A percentile compares a stretch with the other conserved stretches of the same genome.
Evolutionary conservation across 2,888 invertebrate species (phyloP).

Genomic region (Anaspis maculata): DNA sequence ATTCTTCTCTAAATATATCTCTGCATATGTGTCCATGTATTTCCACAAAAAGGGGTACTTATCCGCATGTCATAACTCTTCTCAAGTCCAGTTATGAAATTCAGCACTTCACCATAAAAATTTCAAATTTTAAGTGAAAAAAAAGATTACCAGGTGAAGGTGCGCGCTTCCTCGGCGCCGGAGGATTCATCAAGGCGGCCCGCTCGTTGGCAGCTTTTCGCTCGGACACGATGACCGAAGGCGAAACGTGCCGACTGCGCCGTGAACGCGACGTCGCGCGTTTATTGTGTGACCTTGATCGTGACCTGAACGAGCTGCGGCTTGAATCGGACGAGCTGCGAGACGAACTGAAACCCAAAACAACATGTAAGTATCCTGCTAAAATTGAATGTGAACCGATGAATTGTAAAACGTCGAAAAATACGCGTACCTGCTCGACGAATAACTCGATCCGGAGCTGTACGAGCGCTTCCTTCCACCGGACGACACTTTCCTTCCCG

Average conservation of each 20-base stretch:
- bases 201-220: conserved; percentile 56
- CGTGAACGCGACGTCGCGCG: conserved; percentile 38
- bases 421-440: conserved; percentile 48
- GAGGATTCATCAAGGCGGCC: conserved; percentile 67
- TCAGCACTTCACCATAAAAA: too few species aligned
- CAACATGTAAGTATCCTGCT: too few species aligned
- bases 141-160: conserved; percentile 47
- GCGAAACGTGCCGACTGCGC: conserved; percentile 43
- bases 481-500: conserved; percentile 45
- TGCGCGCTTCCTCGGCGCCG: conserved; percentile 53
- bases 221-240: conserved; percentile 57
- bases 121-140: too few species aligned
- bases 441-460: conserved; percentile 64
- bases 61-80: too few species aligned
- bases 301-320: conserved; percentile 26
- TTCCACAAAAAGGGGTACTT: too few species aligned
- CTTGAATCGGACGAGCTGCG: conserved; percentile 36
- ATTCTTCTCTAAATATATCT: too few species aligned
- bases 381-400: too few species aligned
- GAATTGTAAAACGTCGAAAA: background rate
- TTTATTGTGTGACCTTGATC: conserved; percentile 42
- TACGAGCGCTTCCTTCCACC: conserved; percentile 53
- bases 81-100: too few species aligned
- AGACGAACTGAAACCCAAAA: conserved; percentile 37
- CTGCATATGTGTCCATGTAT: too few species aligned